Evolutionary conservation across 1,140 invertebrate species (phyloP), one percentile per base, ranked within the genome.

Genomic region (Aphidius gifuensis): DNA sequence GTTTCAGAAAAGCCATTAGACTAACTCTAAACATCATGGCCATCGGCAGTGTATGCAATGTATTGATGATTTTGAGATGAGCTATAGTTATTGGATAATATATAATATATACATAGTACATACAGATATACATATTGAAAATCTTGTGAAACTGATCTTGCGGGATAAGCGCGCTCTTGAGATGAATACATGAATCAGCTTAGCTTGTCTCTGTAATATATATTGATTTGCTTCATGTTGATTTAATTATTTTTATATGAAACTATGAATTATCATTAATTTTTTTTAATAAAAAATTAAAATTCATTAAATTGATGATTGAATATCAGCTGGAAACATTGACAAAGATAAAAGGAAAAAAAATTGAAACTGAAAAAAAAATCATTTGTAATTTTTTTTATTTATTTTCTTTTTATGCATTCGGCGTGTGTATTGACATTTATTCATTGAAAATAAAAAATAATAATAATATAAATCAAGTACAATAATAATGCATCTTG

Each of bases 1-100:
- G 72, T 79, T 77, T 79, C 77, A 74, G 77, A 75, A 73, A 79
- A 78, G 64, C 76, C 77, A 79, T 78, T 78, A 78, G 72, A 68
- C 51, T 68, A 65, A 74, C 72, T 75, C 74, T 71, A 74, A 78
- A 76, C 70, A 74, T 68, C 69, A 64, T 60, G 64, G 60, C 64
- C 64, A 46, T 62, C 61, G 55, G 48, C 47, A 53, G 6, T 16
- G 8, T 4, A 44, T 23, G 43, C 32, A 50, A 60, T 11, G 50
- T 55, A 21, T 47, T n/a, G 9, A 9, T 47, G 16, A 9, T 16
- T 7, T n/a, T 47, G 16, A 47, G 9, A 47, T 47, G 9, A 47
- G 9, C 16, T 6, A 4, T 16, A 6, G 32, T 38, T 45, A 42
- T 42, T 47, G 46, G 46, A 2, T n/a, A n/a, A n/a, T n/a, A n/a